A percentile compares a stretch with the other conserved stretches of the same genome.
These are phyloP conservation scores for Nebria ingens DNA, from an alignment of 1,140 invertebrate genomes.

Conservation along the genomic window DNA sequence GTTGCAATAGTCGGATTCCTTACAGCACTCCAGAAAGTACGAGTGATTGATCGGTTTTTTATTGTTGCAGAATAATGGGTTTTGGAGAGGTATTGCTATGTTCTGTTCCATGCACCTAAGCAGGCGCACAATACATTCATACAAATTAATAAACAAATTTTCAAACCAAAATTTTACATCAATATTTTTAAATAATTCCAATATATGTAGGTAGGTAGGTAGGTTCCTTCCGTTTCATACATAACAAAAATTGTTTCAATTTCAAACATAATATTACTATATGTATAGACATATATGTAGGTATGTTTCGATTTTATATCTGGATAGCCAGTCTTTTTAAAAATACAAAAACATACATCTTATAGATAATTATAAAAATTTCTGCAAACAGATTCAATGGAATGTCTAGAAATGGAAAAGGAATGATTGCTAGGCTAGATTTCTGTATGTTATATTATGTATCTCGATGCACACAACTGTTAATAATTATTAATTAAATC, in stretches of 20 bases:
- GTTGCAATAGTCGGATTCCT: conserved; percentile 45
- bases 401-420: no score
- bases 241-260: no score
- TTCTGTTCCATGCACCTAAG: conserved; percentile 32
- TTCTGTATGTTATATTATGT: no score
- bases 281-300: background rate
- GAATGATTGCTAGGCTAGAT: no score
- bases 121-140: background rate
- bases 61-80: conserved; percentile 34
- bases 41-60: conserved; percentile 37
- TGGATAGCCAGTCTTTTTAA: conserved; percentile 2
- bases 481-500: no score
- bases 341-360: background rate
- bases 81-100: conserved; percentile 30
- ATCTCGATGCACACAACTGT: no score
- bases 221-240: no score
- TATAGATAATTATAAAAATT: no score
- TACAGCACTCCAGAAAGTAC: conserved; percentile 55
- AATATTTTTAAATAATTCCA: no score
- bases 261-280: background rate
- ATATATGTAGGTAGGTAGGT: no score
- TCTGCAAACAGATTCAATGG: no score
- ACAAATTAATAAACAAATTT: background rate
- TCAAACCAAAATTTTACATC: no score
- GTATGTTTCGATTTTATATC: background rate